Evolutionary conservation across 2,888 invertebrate genomes (phyloP).

Genomic region (Willowsia nigromaculata): DNA sequence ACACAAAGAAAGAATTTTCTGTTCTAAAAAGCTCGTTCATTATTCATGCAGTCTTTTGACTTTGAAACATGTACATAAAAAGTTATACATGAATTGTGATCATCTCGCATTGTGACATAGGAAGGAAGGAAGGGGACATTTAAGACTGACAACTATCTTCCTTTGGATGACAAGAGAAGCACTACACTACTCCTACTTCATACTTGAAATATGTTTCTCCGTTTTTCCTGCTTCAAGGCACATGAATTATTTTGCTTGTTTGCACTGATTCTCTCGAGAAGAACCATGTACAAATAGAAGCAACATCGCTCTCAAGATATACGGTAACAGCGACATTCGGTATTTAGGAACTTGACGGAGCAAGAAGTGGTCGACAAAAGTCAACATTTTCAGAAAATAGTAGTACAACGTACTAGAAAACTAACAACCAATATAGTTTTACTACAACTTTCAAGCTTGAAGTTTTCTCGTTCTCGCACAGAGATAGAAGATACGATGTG

Average conservation of each 20-base stretch:
- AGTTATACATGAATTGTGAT: background rate
- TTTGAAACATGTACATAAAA: background rate
- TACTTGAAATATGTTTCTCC: background rate
- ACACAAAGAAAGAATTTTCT: background rate
- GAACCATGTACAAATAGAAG: background rate
- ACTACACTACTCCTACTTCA: background rate
- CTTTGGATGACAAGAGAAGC: background rate
- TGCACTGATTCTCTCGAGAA: background rate
- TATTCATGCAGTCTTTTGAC: background rate
- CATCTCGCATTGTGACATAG: background rate
- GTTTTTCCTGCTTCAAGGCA: background rate
- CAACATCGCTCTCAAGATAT: background rate
- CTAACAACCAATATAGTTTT: background rate
- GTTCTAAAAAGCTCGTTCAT: background rate
- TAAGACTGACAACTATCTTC: background rate
- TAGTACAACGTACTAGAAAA: no score
- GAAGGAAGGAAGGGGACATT: background rate
- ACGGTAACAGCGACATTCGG: background rate
- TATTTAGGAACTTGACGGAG: background rate
- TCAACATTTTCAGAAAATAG: no score
- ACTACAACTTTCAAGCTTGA: background rate
- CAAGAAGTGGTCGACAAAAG: background rate
- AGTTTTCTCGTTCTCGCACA: background rate
- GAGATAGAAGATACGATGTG: background rate
- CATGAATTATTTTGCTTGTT: conserved; percentile 2